Evolutionary conservation across 2,888 invertebrate species (phyloP), one percentile per base, ranked within the genome.

Genomic region (Hesperia comma): DNA sequence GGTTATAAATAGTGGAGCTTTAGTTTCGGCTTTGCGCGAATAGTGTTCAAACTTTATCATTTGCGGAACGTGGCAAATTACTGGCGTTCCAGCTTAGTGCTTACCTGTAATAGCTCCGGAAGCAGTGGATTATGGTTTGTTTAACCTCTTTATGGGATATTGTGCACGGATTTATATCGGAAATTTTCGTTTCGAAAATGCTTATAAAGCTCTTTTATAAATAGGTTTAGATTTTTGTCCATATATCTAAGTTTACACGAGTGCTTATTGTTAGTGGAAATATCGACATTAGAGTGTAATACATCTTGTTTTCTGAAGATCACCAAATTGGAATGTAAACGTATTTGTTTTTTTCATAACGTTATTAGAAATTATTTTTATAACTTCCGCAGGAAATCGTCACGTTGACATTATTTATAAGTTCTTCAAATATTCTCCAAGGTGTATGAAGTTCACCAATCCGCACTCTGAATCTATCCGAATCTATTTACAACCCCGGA

Each of bases 21-120:
- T 49, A 61, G 49, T 33, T 60, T 33, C 6, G 37, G 60, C 43
- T 61, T 60, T 15, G 33, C 32, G 14, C 49, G 33, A 56, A 60
- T 49, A 56, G 19, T 63, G 55, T 46, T 49, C 26, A 19, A 51
- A 63, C 63, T 51, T 63, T 51, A 63, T 63, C 63, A 63, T 57
- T 63, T 49, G 56, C 26, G 15, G 56, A 63, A 63, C 63, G 63
- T 63, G 63, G 63, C 40, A 46, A 56, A 46, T 57, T 63, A 46
- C 56, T 51, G 40, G 56, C 63, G 19, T 40, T 49, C 56, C 49
- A 40, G 63, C 63, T 63, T 63, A 63, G 49, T 40, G 37, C 63
- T 57, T 19, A 49, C 63, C 57, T 63, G 63, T n/a, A 57, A 40
- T 32, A 57, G 56, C 56, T 40, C 14, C 32, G 53, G 53, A 32